These are phyloP conservation scores for Isichthys henryi DNA, from an alignment of 2,113 vertebrate genomes.

Conservation along the genomic window DNA sequence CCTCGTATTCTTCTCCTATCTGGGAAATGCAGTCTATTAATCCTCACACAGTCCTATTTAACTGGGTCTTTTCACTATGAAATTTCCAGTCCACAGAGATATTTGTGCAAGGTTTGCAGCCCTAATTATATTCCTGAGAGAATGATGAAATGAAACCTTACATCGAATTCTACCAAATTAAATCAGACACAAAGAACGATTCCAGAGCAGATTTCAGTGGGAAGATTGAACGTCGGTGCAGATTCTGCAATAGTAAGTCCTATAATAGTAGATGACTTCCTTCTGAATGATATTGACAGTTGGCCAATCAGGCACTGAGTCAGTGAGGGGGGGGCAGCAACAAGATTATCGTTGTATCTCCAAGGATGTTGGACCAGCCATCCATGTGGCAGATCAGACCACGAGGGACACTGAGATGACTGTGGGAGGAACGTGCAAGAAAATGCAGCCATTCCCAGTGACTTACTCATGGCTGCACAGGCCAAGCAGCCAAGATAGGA, in stretches of 20 bases:
- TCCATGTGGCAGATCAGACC: background rate
- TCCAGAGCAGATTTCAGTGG: background rate
- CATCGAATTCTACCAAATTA: constrained; percentile 6
- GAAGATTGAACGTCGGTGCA: background rate
- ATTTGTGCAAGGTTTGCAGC: background rate
- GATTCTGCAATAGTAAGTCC: background rate
- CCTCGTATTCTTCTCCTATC: background rate
- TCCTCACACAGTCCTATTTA: background rate
- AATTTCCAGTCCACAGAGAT: background rate
- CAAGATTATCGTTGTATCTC: background rate
- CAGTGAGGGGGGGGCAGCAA: background rate
- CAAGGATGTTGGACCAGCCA: background rate
- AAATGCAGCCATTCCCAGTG: background rate
- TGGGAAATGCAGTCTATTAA: background rate
- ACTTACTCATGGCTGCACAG: background rate
- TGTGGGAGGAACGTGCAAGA: background rate
- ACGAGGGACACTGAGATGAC: background rate
- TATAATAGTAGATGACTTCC: background rate
- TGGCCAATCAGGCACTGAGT: background rate
- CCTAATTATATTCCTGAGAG: background rate
- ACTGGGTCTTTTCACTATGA: background rate
- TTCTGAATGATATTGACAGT: background rate
- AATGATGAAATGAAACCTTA: background rate
- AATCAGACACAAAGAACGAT: background rate
- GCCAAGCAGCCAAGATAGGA: background rate